phyloP scores from a whole-genome alignment of 2,797 vertebrate species.

The Ciconia nigra region DNA sequence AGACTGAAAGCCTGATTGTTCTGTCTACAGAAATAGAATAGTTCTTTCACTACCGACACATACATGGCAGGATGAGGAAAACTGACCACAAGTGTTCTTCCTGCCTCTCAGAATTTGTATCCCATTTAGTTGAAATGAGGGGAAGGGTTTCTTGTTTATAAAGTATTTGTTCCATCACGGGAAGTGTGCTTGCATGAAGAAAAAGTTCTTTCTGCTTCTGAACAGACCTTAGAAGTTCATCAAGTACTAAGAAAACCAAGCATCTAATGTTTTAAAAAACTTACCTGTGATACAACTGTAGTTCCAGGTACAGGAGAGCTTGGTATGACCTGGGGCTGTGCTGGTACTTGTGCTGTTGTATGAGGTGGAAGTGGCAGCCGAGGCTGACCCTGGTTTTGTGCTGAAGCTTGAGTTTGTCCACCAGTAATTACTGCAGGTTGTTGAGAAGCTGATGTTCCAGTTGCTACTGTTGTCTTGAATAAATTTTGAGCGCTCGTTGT shows the following conservation, averaged over 20 bases:
- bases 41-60: not conserved
- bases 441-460: slow-evolving; percentile 68
- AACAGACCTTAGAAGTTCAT: rapidly evolving
- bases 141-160: not conserved
- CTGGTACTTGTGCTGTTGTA: slow-evolving; percentile 34
- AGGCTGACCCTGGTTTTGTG: slow-evolving; percentile 68
- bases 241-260: not conserved
- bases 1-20: not conserved
- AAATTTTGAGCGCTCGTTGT: not conserved
- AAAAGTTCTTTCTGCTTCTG: not conserved
- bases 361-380: slow-evolving; percentile 62
- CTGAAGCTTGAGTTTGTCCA: slow-evolving; percentile 70
- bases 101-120: not conserved
- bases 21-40: not conserved
- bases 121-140: not conserved
- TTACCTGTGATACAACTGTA: slow-evolving; percentile 82
- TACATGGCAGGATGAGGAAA: not conserved
- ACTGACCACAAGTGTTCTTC: not conserved
- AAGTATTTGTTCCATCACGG: not conserved
- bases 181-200: rapidly evolving
- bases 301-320: slow-evolving; percentile 74
- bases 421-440: slow-evolving; percentile 74
- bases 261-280: not conserved
- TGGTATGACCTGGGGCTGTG: slow-evolving; percentile 61
- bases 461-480: slow-evolving; percentile 41